These are phyloP conservation scores for Glandiceps talaboti DNA, from an alignment of 53 echinoderm and acorn worm species.

Conservation along the genomic window DNA sequence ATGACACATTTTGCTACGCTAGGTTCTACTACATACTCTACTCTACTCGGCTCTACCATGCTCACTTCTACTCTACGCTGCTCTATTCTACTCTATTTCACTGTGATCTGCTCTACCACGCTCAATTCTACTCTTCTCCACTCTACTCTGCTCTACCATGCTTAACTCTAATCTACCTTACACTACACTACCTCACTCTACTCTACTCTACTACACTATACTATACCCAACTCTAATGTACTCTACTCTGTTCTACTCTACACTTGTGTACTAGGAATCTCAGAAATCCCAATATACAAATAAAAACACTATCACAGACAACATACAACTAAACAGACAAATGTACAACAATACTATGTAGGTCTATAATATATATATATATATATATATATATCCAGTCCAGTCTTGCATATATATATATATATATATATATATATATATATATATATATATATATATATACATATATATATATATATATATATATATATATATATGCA, in stretches of 20 bases:
- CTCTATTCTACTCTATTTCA: not conserved
- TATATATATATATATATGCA: too few relatives aligned
- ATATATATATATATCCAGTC: too few relatives aligned
- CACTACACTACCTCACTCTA: not conserved
- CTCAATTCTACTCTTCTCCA: not conserved
- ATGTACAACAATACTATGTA: too few relatives aligned
- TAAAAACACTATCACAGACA: too few relatives aligned
- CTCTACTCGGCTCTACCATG: not conserved
- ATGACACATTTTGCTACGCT: not conserved
- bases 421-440: too few relatives aligned
- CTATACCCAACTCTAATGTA: not conserved
- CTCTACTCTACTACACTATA: not conserved
- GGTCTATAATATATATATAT: too few relatives aligned
- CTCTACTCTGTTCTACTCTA: not conserved
- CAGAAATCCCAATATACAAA: too few relatives aligned
- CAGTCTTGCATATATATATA: too few relatives aligned
- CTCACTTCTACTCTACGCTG: not conserved
- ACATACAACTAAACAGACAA: too few relatives aligned
- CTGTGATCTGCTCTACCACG: not conserved
- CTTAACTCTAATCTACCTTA: not conserved
- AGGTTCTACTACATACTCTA: not conserved
- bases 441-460: too few relatives aligned
- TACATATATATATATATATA: too few relatives aligned
- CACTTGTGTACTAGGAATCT: too few relatives aligned
- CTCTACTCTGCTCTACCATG: not conserved